phyloP scores from a whole-genome alignment of 2,888 invertebrate genomes.

The Leptopterna dolabrata region DNA sequence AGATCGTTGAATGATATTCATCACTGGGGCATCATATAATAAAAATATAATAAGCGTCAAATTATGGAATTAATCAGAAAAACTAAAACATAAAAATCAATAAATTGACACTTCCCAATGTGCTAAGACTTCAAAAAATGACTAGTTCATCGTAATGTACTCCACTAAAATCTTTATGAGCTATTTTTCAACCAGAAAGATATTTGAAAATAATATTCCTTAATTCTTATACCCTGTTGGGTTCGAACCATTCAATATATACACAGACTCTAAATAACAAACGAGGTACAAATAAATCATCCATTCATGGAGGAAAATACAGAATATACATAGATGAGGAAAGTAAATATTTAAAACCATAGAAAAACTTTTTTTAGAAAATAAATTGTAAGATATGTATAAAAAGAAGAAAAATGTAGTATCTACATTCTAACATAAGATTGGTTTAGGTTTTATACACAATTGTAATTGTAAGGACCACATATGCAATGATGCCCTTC shows the following conservation, averaged over 20 bases:
- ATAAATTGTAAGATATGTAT: neutral
- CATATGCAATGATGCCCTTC: neutral
- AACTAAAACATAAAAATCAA: constrained; percentile 18
- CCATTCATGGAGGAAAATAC: neutral
- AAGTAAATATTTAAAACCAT: neutral
- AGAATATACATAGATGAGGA: neutral
- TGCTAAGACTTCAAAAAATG: constrained; percentile 51
- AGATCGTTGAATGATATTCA: constrained; percentile 22
- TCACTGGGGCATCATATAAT: constrained; percentile 15
- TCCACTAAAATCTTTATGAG: constrained; percentile 20
- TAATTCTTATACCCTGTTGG: constrained; percentile 4
- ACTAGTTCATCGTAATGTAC: constrained; percentile 51
- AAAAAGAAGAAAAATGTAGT: neutral
- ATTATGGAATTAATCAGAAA: constrained; percentile 27
- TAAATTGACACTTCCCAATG: constrained; percentile 34
- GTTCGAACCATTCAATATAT: neutral
- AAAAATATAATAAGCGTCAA: constrained; percentile 42
- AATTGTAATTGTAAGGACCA: neutral
- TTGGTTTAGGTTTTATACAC: neutral
- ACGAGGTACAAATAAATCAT: constrained; percentile 10
- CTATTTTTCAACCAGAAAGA: neutral
- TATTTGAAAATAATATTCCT: neutral
- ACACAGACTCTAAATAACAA: neutral
- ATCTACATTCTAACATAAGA: neutral
- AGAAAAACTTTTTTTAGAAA: neutral